Conservation (phyloP, 37 sponge, comb jelly and placozoan species). For the Hormiphora californensis region DNA sequence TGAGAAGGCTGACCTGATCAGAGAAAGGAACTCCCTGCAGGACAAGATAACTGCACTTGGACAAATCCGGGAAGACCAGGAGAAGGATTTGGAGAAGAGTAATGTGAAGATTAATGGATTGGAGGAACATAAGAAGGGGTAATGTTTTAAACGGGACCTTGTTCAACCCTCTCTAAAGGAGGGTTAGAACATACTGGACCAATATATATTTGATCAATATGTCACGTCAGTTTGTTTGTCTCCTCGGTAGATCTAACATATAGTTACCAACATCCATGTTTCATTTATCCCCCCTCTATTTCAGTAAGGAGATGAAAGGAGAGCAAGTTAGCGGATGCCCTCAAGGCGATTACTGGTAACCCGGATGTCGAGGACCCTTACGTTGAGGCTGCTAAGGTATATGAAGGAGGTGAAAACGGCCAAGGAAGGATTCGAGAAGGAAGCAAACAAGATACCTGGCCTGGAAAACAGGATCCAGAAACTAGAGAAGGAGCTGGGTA, state of each 20-base stretch:
- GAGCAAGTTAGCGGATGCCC: conserved; percentile 26
- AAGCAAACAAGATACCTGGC: neutral
- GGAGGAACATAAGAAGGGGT: conserved; percentile 10
- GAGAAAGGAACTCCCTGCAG: conserved; percentile 6
- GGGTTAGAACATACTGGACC: too few relatives aligned
- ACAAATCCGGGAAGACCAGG: neutral
- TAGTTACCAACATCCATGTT: too few relatives aligned
- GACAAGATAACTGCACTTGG: neutral
- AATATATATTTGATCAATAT: too few relatives aligned
- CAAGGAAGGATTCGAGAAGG: neutral
- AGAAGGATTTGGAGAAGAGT: neutral
- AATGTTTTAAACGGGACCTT: neutral
- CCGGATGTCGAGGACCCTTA: conserved; percentile 37
- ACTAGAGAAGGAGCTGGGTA: neutral
- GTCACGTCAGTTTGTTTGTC: too few relatives aligned
- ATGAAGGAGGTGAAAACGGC: neutral
- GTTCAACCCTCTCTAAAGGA: too few relatives aligned
- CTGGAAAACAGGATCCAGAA: neutral
- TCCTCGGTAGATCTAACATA: too few relatives aligned
- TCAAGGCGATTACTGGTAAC: conserved; percentile 42
- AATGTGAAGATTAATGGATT: neutral
- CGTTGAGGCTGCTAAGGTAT: conserved; percentile 25
- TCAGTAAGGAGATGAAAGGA: conserved; percentile 45
- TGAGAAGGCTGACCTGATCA: conserved; percentile 40
- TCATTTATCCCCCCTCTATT: neutral